Conservation (phyloP, 2,888 invertebrate genomes). For the Cordilura impudica region DNA sequence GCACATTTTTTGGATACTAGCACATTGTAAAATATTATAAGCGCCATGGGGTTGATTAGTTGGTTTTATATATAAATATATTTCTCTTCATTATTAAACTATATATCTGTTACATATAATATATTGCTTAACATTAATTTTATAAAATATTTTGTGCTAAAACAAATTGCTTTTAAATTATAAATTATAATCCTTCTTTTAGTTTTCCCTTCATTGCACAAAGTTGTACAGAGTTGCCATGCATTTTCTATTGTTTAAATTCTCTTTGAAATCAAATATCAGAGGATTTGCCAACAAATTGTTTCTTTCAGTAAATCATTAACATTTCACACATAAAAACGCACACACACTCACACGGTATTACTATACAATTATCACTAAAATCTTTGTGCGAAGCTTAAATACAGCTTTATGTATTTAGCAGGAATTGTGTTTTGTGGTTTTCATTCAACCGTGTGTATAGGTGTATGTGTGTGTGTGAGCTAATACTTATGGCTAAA, state of each 20-base stretch:
- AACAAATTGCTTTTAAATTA: too few species aligned
- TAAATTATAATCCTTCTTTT: slow-evolving; percentile 6
- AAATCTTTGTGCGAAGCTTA: slow-evolving; percentile 44
- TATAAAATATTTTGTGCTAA: too few species aligned
- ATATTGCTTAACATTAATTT: too few species aligned
- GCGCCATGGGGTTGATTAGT: too few species aligned
- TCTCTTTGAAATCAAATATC: slow-evolving; percentile 6
- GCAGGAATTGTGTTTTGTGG: slow-evolving; percentile 44
- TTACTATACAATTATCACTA: slow-evolving; percentile 41
- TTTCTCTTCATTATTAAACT: too few species aligned
- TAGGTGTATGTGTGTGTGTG: background rate
- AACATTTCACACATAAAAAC: background rate
- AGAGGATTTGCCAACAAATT: slow-evolving; percentile 40
- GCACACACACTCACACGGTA: background rate
- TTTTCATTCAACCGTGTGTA: background rate
- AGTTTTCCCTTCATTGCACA: background rate
- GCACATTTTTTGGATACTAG: too few species aligned
- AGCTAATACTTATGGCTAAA: background rate
- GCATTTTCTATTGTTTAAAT: too few species aligned
- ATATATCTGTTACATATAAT: too few species aligned
- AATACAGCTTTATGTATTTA: slow-evolving; percentile 43
- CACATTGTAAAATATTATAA: too few species aligned
- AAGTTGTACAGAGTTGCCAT: background rate
- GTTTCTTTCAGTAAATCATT: slow-evolving; percentile 14
- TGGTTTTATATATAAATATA: too few species aligned